Evolutionary conservation across 2,113 vertebrate genomes (phyloP), one percentile per base, ranked within the genome.

Genomic region (Rafetus swinhoei): DNA sequence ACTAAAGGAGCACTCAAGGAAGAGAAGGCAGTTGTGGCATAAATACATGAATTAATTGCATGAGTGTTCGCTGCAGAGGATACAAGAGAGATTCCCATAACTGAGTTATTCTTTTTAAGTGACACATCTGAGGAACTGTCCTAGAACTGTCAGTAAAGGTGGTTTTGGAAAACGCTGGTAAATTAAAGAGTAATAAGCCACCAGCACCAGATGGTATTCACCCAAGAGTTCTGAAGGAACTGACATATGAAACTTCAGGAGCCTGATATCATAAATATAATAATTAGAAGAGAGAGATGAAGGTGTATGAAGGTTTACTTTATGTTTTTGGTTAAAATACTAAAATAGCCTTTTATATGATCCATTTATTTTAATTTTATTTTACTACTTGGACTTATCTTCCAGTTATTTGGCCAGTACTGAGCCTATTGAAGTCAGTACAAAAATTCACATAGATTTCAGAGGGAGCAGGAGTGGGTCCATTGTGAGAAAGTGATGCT

Each of bases 241-340:
- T 72, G 32, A 72, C 35, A 72, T 21, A 35, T 72, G 18, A 72
- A 72, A 72, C 35, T 72, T n/a, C 32, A 72, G 65, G n/a, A 21
- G 18, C n/a, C 65, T 21, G 59, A 60, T 35, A 72, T n/a, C 15
- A 69, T 72, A n/a, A 72, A 1, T 14, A 11, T n/a, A 50, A 7
- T 21, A n/a, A 50, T n/a, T 27, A 0, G 25, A 59, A 29, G 1
- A 13, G 9, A n/a, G 1, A 0, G 1, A 12, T 22, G 3, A 0
- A 4, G 1, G 13, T 53, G 12, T 81, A 29, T 4, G 6, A 4
- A 79, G 24, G 9, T 92, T 92, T 32, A 14, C 79, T n/a, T 35
- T 1, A 2, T 2, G 55, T 1, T 90, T 85, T 80, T 87, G 7
- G 39, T 77, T 77, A 77, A 21, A 35, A 50, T 13, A 15, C 19